These are phyloP conservation scores for Paralichthys olivaceus DNA, from an alignment of 2,113 vertebrate genomes.

Conservation along the genomic window DNA sequence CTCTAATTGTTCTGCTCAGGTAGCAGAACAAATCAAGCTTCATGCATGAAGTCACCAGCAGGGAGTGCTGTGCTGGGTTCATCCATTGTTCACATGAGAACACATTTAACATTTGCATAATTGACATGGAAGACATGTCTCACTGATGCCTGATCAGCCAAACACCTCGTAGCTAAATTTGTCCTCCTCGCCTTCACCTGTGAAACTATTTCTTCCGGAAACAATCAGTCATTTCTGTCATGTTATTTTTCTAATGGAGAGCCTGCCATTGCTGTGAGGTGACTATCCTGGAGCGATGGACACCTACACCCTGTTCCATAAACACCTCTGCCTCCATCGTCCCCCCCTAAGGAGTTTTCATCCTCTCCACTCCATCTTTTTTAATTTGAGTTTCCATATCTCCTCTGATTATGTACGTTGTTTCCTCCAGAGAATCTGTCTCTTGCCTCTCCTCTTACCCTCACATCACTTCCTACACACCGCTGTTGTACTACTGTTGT, in stretches of 20 bases:
- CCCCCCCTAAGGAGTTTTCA: conserved; percentile 1
- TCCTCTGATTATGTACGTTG: not conserved
- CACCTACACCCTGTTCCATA: conserved; percentile 3
- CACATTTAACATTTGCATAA: conserved; percentile 30
- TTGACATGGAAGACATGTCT: conserved; percentile 20
- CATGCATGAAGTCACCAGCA: conserved; percentile 25
- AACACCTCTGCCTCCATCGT: conserved; percentile 22
- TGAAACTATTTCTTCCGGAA: conserved; percentile 13
- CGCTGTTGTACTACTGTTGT: conserved; percentile 3
- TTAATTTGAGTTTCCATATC: conserved; percentile 20
- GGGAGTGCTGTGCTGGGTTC: conserved; percentile 21
- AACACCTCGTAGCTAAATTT: conserved; percentile 23
- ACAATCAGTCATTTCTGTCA: conserved; percentile 4
- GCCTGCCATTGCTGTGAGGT: not conserved
- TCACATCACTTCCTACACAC: conserved; percentile 14
- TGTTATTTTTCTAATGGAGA: not conserved
- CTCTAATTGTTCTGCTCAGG: conserved; percentile 9
- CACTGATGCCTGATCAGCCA: not conserved
- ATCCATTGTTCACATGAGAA: conserved; percentile 33
- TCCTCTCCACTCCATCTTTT: not conserved
- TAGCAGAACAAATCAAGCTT: not conserved
- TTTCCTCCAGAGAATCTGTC: conserved; percentile 2
- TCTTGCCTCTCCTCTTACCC: conserved; percentile 7
- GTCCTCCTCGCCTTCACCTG: conserved; percentile 10
- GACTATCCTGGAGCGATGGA: conserved; percentile 5